Conservation (phyloP, 2,113 vertebrate species). For the Chionis minor region DNA sequence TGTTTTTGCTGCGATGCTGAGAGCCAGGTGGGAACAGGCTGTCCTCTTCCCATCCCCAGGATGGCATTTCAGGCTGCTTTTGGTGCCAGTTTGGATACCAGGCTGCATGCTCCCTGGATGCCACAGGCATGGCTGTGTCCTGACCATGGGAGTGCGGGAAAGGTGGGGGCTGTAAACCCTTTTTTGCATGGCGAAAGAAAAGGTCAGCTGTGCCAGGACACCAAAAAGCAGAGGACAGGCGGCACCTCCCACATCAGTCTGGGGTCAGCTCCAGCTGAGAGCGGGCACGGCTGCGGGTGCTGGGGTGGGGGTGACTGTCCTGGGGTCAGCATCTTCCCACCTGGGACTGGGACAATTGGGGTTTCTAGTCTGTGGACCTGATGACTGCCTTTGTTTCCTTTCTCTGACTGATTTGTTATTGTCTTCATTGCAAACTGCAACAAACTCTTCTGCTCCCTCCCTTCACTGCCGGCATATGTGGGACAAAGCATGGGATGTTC, state of each 20-base stretch:
- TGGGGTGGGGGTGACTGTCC: neutral
- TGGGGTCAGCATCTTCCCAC: neutral
- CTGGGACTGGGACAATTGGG: too few species aligned
- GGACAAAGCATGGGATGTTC: neutral
- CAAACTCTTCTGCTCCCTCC: neutral
- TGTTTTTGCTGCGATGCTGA: neutral
- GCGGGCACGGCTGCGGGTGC: rapidly evolving
- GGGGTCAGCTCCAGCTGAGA: too few species aligned
- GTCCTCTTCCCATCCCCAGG: neutral
- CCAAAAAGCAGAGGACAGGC: neutral
- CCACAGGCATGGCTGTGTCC: rapidly evolving
- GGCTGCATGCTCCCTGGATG: rapidly evolving
- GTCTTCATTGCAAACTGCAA: neutral
- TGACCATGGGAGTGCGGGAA: neutral
- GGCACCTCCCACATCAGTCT: neutral
- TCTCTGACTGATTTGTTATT: neutral
- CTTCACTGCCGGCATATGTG: neutral
- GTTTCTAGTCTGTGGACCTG: neutral
- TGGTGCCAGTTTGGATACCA: neutral
- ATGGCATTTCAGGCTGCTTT: neutral
- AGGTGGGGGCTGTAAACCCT: too few species aligned
- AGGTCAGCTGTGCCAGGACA: too few species aligned
- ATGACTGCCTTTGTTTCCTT: neutral
- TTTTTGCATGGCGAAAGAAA: too few species aligned
- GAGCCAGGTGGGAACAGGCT: rapidly evolving